Conservation (phyloP, 2,113 vertebrate genomes). For the Atlantisia rogersi region DNA sequence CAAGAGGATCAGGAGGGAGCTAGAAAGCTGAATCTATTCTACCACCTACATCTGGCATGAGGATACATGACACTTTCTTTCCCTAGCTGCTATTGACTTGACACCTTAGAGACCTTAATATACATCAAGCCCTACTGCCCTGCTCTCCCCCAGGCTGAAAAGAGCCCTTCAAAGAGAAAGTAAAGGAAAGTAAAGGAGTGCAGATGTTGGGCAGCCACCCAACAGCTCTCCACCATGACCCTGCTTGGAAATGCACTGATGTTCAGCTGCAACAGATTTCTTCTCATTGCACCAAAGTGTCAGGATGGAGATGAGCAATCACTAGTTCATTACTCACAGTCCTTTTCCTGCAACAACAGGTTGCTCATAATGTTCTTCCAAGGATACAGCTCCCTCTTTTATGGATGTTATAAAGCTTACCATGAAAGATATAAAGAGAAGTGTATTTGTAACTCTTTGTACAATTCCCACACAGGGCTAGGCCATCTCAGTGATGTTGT, state of each 20-base stretch:
- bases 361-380: not conserved
- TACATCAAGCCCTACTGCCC: not conserved
- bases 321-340: too few relatives aligned
- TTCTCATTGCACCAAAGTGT: not conserved
- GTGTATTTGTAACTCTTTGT: too few relatives aligned
- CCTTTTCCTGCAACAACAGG: not conserved
- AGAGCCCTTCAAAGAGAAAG: not conserved
- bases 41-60: too few relatives aligned
- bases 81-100: not conserved
- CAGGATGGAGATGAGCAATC: not conserved
- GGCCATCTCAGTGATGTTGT: too few relatives aligned
- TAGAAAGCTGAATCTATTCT: not conserved
- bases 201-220: not conserved
- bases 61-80: not conserved
- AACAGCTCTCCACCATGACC: fast-evolving
- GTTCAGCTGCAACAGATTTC: not conserved
- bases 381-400: too few relatives aligned
- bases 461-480: not conserved
- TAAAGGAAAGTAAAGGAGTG: not conserved
- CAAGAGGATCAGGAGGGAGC: not conserved
- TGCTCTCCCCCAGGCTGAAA: not conserved
- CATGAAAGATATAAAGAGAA: not conserved
- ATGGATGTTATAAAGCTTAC: not conserved
- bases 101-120: not conserved
- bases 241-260: not conserved